A percentile compares a stretch with the other conserved stretches of the same genome.
Conservation (phyloP, 2,797 vertebrate species). For the Pseudocheirus occidentalis region DNA sequence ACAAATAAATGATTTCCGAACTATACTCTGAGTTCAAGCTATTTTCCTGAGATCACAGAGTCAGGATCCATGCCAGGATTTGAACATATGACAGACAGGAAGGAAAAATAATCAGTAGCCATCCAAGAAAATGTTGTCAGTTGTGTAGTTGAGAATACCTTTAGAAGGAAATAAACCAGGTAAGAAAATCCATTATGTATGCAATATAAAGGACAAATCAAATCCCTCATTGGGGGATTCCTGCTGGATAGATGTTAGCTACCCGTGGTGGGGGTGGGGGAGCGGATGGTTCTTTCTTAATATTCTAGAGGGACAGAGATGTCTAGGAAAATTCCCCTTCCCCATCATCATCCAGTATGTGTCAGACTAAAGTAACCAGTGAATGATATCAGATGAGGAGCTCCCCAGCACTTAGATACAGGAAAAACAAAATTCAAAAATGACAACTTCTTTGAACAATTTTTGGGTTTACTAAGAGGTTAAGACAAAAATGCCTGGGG, state of each 20-base stretch:
- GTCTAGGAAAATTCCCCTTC: conserved; percentile 45
- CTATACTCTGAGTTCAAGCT: background rate
- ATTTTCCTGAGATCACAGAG: conserved; percentile 52
- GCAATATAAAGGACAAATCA: conserved; percentile 61
- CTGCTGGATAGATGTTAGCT: conserved; percentile 46
- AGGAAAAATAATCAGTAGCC: conserved; percentile 35
- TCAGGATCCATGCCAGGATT: conserved; percentile 42
- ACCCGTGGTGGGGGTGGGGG: conserved; percentile 23
- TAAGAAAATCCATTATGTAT: background rate
- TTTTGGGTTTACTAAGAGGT: conserved; percentile 44
- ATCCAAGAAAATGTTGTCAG: conserved; percentile 39
- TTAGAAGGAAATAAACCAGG: conserved; percentile 38
- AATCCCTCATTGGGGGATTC: conserved; percentile 51
- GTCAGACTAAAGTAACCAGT: conserved; percentile 39
- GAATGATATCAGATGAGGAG: conserved; percentile 31
- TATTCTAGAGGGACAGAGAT: conserved; percentile 46
- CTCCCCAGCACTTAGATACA: conserved; percentile 32
- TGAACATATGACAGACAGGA: conserved; percentile 45
- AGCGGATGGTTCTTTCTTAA: conserved; percentile 45
- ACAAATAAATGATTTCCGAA: background rate
- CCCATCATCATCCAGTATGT: conserved; percentile 29
- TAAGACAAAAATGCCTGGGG: conserved; percentile 44
- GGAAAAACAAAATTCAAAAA: conserved; percentile 57
- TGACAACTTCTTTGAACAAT: conserved; percentile 50
- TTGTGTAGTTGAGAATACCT: conserved; percentile 43